These are phyloP conservation scores for Zoanthus sociatus DNA, from an alignment of 92 coral and sea anemone genomes.

Conservation along the genomic window DNA sequence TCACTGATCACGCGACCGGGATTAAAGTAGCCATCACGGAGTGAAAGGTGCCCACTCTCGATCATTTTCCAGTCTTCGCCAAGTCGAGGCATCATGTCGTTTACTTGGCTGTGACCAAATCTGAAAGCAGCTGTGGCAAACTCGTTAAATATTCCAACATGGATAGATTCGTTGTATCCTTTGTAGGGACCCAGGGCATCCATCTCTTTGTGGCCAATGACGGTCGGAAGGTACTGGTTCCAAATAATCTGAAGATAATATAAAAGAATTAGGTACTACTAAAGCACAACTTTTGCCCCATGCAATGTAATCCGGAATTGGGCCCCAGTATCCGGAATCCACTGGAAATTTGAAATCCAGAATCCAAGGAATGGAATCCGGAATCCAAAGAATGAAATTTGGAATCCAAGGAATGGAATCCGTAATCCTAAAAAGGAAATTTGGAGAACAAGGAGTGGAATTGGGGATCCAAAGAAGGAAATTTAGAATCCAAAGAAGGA, in stretches of 20 bases:
- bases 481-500: too few species aligned
- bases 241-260: constrained; percentile 71
- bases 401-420: too few species aligned
- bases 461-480: too few species aligned
- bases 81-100: constrained; percentile 89
- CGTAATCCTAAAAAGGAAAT: too few species aligned
- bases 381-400: too few species aligned
- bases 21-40: constrained; percentile 97
- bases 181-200: constrained; percentile 72
- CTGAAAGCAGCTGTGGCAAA: constrained; percentile 99
- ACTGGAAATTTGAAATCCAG: too few species aligned
- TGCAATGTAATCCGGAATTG: too few species aligned
- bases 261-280: background rate
- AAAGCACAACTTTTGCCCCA: too few species aligned
- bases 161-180: constrained; percentile 84
- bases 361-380: too few species aligned
- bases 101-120: constrained; percentile 98
- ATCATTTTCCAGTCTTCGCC: constrained; percentile 92
- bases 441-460: too few species aligned
- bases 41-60: constrained; percentile 84
- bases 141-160: constrained; percentile 97
- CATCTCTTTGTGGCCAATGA: constrained; percentile 86
- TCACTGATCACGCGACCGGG: constrained; percentile 97
- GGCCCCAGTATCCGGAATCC: too few species aligned
- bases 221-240: constrained; percentile 96